Evolutionary conservation across 2,797 vertebrate genomes (phyloP), one percentile per base, ranked within the genome.

Genomic region (Takifugu rubripes): DNA sequence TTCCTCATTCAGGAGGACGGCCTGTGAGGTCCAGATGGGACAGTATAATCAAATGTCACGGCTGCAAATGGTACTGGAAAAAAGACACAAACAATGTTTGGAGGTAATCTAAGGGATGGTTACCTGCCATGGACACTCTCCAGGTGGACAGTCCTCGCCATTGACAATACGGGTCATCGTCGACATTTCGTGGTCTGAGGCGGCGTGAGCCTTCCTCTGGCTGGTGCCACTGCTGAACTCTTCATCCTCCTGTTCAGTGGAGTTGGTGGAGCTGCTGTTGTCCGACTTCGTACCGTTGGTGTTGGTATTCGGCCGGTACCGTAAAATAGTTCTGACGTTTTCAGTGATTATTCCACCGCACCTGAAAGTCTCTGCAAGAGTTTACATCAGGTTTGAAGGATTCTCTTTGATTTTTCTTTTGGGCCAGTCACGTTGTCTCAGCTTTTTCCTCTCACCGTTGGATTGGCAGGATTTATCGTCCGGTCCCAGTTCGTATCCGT

Each of bases 1-100:
- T 0, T 89, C 66, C 26, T 95, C 92, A 0, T 94, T 91, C 49
- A 98, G 1, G 4, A 98, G 89, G 46, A 97, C 92, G 33, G 94
- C 95, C 96, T 98, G 59, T 0, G 6, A 51, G 51, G 14, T 64
- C 8, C 0, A 58, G 47, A 45, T 14, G 43, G n/a, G 8, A 44
- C 2, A 15, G 21, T 10, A 14, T 16, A 9, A 14, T 2, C 46
- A 25, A 11, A 10, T 21, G 10, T 46, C 26, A 3, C 3, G 6
- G 21, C n/a, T 21, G 9, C 7, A 25, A 17, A 24, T 17, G n/a
- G 2, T 7, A 17, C 21, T 21, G 21, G 42, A 6, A 46, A 3
- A 21, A 25, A 6, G 21, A 48, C 21, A 48, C 8, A 25, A 21
- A 25, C 8, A 17, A n/a, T 5, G 43, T 17, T 45, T 5, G 8